Base-by-base conservation (phyloP, 2,888 invertebrate species). In the Epirrita christyi region DNA sequence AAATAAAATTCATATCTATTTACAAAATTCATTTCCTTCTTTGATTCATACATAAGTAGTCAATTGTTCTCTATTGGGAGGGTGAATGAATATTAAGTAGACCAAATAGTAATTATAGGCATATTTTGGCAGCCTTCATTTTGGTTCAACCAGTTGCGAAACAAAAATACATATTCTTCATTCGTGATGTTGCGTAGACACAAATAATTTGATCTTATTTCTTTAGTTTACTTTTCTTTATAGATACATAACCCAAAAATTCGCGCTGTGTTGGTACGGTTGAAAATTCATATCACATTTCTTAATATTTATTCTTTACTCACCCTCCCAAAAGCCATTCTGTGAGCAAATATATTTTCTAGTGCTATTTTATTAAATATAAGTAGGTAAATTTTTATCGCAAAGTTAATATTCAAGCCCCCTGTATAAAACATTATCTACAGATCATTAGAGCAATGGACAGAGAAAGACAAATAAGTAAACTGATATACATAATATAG, bases 1-100 rank as follows among this genome's bases (percentile, higher is more conserved):
- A 88, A 88, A 90, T 89, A 87, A 86, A 84, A 77, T 76, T 80
- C 73, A 59, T 66, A 75, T 85, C 41, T 83, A 90, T 90, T 86
- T 91, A 91, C 90, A 91, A 80, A 86, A 81, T 79, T 78, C 72
- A 72, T 74, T 75, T 68, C 68, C 72, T 66, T 70, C 73, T 75
- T 76, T 74, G 72, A 73, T 78, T 80, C 77, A 73, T 70, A 72
- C 69, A 71, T 76, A 74, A 51, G 8, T 66, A 67, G 27, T 43
- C n/a, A 41, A 14, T 63, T 63, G 55, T 67, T 61, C 61, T 54
- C 49, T 63, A 44, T 69, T 64, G 60, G 65, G 59, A 65, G 60
- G 60, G 57, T 59, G 62, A 64, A 45, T 62, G 55, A 7, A 32
- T 55, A 57, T 21, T 3, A 21, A 2, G 2, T 21, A 4, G 21